Percentiles rank a stretch among this genome's conserved stretches.
These are phyloP conservation scores for Achroia grisella DNA, from an alignment of 1,140 invertebrate species.

Conservation along the genomic window DNA sequence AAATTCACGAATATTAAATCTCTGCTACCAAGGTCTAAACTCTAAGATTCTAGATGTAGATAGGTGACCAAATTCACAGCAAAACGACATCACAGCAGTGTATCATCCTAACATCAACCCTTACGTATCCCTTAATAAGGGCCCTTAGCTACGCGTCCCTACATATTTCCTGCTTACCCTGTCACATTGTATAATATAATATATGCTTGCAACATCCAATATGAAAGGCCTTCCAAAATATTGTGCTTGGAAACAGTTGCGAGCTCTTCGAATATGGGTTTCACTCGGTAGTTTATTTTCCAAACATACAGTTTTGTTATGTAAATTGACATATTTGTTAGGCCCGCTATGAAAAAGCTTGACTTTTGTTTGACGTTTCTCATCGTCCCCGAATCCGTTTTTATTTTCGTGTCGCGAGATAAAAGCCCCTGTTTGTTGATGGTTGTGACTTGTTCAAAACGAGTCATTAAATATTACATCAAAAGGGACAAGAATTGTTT, in stretches of 20 bases:
- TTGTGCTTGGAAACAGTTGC: not conserved
- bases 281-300: slow-evolving; percentile 17
- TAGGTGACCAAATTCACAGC: too few relatives aligned
- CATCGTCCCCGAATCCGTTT: not conserved
- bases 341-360: slow-evolving; percentile 1
- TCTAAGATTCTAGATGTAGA: too few relatives aligned
- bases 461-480: too few relatives aligned
- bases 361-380: slow-evolving; percentile 4
- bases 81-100: not conserved
- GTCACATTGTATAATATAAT: slow-evolving; percentile 21
- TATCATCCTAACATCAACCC: slow-evolving; percentile 8
- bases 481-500: too few relatives aligned
- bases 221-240: slow-evolving; percentile 3
- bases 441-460: too few relatives aligned
- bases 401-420: too few relatives aligned
- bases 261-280: slow-evolving; percentile 10
- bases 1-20: too few relatives aligned
- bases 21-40: too few relatives aligned
- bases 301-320: slow-evolving; percentile 18
- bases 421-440: too few relatives aligned
- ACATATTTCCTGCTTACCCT: slow-evolving; percentile 26
- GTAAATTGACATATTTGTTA: slow-evolving; percentile 25
- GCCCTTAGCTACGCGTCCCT: slow-evolving; percentile 15
- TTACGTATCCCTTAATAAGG: slow-evolving; percentile 25
- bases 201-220: slow-evolving; percentile 12